phyloP scores from a whole-genome alignment of 2,888 invertebrate species.

The Amphipoea oculea region DNA sequence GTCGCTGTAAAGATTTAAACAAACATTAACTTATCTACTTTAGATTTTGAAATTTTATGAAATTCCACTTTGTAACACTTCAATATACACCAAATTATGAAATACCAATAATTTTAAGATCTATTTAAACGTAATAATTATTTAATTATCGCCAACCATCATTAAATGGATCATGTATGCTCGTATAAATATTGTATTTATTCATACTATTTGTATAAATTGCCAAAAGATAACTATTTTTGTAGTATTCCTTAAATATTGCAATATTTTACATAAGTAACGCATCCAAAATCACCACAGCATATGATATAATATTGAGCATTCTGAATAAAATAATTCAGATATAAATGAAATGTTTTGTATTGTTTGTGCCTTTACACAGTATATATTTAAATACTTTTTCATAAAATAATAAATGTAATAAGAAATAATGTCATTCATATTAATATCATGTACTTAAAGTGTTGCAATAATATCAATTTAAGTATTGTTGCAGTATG shows the following conservation, averaged over 20 bases:
- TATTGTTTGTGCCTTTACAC: conserved; percentile 89
- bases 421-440: conserved; percentile 61
- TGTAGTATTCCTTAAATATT: conserved; percentile 84
- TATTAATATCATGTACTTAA: conserved; percentile 78
- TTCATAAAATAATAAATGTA: conserved; percentile 70
- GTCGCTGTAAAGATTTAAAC: conserved; percentile 86
- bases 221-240: conserved; percentile 89
- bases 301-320: conserved; percentile 60
- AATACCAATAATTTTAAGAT: conserved; percentile 68
- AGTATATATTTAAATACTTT: conserved; percentile 76
- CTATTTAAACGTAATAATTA: conserved; percentile 68
- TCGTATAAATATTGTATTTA: conserved; percentile 70
- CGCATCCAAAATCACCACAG: conserved; percentile 61
- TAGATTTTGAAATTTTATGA: conserved; percentile 80
- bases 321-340: conserved; percentile 65
- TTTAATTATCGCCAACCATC: conserved; percentile 64
- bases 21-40: conserved; percentile 71
- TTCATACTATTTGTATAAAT: conserved; percentile 79
- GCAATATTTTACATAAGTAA: conserved; percentile 72
- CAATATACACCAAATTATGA: conserved; percentile 78
- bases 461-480: conserved; percentile 77
- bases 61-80: conserved; percentile 84
- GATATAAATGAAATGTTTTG: conserved; percentile 72
- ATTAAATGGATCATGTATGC: conserved; percentile 65
- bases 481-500: conserved; percentile 78